Evolutionary conservation across 2,888 invertebrate species (phyloP).

Genomic region (Clivina fossor): DNA sequence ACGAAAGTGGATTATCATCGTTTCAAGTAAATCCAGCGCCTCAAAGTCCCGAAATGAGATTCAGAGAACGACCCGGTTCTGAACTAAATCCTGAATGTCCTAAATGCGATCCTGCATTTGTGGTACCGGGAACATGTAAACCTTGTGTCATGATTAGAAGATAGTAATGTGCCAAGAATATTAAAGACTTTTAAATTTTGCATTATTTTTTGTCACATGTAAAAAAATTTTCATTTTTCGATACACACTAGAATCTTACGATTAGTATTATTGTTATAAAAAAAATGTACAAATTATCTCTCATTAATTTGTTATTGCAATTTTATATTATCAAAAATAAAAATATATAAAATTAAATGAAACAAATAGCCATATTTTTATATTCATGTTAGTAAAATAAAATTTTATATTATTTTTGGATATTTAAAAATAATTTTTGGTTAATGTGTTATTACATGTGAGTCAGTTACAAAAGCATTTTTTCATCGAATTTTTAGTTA

Average conservation of each 20-base stretch:
- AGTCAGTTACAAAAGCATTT: not conserved
- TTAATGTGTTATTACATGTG: no score
- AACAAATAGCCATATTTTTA: no score
- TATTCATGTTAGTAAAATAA: no score
- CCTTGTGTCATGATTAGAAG: constrained; percentile 61
- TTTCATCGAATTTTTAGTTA: constrained; percentile 8
- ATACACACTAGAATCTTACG: no score
- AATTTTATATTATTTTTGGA: no score
- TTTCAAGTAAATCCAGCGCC: constrained; percentile 46
- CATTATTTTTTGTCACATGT: no score
- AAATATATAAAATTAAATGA: not conserved
- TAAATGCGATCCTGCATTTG: constrained; percentile 65
- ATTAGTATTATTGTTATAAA: no score
- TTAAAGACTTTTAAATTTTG: no score
- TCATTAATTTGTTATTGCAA: constrained; percentile 5
- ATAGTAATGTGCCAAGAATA: no score
- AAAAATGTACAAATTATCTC: no score
- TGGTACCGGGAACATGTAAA: constrained; percentile 64
- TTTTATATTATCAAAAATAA: not conserved
- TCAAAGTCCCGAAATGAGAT: constrained; percentile 17
- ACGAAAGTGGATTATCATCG: constrained; percentile 50
- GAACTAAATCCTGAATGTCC: constrained; percentile 60
- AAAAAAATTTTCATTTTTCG: no score
- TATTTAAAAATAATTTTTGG: no score
- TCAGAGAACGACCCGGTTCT: constrained; percentile 44